phyloP scores from a whole-genome alignment of 2,797 vertebrate genomes.

The Garrulus glandarius region DNA sequence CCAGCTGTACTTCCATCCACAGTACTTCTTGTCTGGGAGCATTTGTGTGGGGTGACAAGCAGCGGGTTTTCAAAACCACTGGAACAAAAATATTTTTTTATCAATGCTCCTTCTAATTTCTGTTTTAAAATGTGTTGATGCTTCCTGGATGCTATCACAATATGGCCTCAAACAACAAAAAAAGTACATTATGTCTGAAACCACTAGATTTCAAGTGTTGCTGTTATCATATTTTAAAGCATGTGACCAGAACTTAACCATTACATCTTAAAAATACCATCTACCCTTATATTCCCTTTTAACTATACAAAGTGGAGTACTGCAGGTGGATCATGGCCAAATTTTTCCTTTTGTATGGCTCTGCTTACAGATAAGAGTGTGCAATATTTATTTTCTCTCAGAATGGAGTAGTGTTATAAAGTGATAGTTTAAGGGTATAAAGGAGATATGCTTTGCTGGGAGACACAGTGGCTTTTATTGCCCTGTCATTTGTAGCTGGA shows the following conservation, averaged over 20 bases:
- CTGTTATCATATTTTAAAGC: not conserved
- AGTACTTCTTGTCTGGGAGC: not conserved
- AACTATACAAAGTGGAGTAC: not conserved
- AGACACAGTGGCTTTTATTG: not conserved
- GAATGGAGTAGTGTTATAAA: not conserved
- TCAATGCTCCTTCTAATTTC: not conserved
- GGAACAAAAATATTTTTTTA: not conserved
- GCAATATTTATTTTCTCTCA: not conserved
- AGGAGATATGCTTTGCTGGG: not conserved
- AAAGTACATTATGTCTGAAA: not conserved
- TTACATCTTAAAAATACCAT: not conserved
- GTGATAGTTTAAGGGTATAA: not conserved
- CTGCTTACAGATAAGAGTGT: not conserved
- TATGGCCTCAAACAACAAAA: not conserved
- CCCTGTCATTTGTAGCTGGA: not conserved
- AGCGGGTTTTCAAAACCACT: not conserved
- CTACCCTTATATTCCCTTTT: not conserved
- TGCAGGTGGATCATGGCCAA: not conserved
- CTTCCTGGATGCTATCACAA: not conserved
- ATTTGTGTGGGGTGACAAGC: fast-evolving
- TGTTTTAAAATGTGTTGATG: not conserved
- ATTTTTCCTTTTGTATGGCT: not conserved
- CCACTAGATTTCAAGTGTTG: not conserved
- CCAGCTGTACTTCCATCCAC: not conserved
- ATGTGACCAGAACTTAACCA: not conserved